Evolutionary conservation across 2,888 invertebrate species (phyloP).

Genomic region (Ochropacha duplaris): DNA sequence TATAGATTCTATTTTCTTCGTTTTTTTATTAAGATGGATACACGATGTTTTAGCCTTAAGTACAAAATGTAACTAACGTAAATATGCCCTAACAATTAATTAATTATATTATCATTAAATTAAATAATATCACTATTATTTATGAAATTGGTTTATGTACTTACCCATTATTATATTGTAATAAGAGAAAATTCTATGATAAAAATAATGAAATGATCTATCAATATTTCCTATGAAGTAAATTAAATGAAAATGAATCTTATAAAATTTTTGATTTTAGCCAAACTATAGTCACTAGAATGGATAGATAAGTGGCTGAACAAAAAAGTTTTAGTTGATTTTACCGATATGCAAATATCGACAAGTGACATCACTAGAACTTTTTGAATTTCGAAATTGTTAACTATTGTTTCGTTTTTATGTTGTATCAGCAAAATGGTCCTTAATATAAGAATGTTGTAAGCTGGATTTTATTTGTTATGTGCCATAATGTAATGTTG

Average conservation of each 20-base stretch:
- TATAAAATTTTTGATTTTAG: conserved; percentile 39
- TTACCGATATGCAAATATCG: background rate
- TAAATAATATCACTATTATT: conserved; percentile 49
- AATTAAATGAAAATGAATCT: conserved; percentile 52
- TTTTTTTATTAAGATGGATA: conserved; percentile 55
- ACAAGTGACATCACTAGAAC: conserved; percentile 16
- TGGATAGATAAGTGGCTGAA: background rate
- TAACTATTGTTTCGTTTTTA: conserved; percentile 42
- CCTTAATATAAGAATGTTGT: conserved; percentile 76
- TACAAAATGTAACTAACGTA: conserved; percentile 75
- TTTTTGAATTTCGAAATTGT: conserved; percentile 26
- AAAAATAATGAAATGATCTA: conserved; percentile 46
- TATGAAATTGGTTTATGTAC: conserved; percentile 75
- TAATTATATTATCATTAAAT: conserved; percentile 41
- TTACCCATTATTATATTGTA: conserved; percentile 57
- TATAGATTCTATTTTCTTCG: conserved; percentile 45
- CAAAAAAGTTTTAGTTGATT: background rate
- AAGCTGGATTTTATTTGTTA: conserved; percentile 58
- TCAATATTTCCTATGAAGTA: conserved; percentile 32
- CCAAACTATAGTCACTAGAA: conserved; percentile 14
- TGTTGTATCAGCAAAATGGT: conserved; percentile 57
- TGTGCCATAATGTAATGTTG: conserved; percentile 79
- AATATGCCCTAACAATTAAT: conserved; percentile 57
- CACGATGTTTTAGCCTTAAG: conserved; percentile 61
- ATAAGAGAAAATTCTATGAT: conserved; percentile 38